phyloP scores from a whole-genome alignment of 1,140 invertebrate species.

The Drosophila pallidifrons region DNA sequence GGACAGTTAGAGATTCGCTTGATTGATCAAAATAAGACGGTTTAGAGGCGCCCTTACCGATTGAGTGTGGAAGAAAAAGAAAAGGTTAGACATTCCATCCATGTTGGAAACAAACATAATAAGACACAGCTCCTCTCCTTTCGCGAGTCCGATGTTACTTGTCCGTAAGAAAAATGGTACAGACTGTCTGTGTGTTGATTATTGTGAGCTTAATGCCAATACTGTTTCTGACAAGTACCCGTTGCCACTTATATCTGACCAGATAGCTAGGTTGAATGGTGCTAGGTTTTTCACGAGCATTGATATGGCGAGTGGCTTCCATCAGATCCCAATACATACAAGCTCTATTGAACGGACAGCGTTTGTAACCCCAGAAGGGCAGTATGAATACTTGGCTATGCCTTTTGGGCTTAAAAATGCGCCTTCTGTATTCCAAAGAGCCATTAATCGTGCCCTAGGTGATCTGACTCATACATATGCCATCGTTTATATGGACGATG shows the following conservation, averaged over 20 bases:
- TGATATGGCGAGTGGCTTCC: slow-evolving; percentile 11
- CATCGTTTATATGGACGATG: too few relatives aligned
- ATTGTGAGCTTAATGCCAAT: not conserved
- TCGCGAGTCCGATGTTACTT: too few relatives aligned
- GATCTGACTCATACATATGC: too few relatives aligned
- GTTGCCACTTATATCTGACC: slow-evolving; percentile 15
- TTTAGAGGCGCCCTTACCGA: slow-evolving; percentile 10
- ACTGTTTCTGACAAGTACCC: slow-evolving; percentile 18
- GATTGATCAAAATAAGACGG: slow-evolving; percentile 8
- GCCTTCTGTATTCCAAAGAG: slow-evolving; percentile 14
- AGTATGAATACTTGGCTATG: too few relatives aligned
- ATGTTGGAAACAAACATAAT: too few relatives aligned
- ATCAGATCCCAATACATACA: not conserved
- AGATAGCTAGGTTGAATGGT: slow-evolving; percentile 7
- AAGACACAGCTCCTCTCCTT: too few relatives aligned
- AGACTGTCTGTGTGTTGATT: too few relatives aligned
- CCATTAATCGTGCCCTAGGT: not conserved
- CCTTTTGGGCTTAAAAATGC: slow-evolving; percentile 21
- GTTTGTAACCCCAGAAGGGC: slow-evolving; percentile 18
- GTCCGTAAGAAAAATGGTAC: too few relatives aligned
- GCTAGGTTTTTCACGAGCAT: not conserved
- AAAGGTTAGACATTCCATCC: not conserved
- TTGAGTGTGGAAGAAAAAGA: slow-evolving; percentile 10
- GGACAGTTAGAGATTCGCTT: slow-evolving; percentile 9
- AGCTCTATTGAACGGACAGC: slow-evolving; percentile 5